phyloP scores from a whole-genome alignment of 2,113 vertebrate genomes.

The Dicerorhinus sumatrensis region DNA sequence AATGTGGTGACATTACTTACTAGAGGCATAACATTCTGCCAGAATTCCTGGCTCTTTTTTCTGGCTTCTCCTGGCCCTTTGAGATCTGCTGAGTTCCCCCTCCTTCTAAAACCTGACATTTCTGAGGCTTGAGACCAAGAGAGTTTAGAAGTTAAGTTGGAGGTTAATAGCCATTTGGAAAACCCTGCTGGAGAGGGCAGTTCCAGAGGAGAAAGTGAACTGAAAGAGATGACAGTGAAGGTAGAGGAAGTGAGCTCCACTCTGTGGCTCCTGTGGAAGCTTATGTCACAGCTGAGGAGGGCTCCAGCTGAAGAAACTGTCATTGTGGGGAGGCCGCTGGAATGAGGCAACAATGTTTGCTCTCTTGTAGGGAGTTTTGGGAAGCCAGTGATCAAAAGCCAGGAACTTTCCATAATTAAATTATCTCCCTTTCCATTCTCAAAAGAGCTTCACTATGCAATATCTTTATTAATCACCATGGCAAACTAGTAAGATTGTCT shows the following conservation, averaged over 20 bases:
- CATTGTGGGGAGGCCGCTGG: neutral
- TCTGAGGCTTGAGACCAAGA: neutral
- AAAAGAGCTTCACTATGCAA: neutral
- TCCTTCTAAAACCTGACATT: neutral
- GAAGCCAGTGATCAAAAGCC: neutral
- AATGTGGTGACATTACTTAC: neutral
- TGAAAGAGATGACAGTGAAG: neutral
- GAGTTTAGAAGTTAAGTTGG: neutral
- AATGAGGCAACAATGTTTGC: neutral
- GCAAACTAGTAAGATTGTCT: neutral
- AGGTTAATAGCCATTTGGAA: neutral
- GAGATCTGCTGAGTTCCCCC: neutral
- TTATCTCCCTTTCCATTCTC: neutral
- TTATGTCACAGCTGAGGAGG: rapidly evolving
- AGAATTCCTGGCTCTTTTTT: neutral
- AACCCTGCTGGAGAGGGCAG: neutral
- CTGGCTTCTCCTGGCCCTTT: neutral
- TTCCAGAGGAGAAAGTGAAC: neutral
- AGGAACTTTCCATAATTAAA: neutral
- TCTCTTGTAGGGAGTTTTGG: rapidly evolving
- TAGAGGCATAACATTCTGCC: neutral
- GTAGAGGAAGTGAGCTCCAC: neutral
- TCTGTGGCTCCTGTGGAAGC: rapidly evolving
- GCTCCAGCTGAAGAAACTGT: neutral
- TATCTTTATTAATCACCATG: neutral